Conservation (phyloP, 2,797 vertebrate species). For the Sebastes itinus region DNA sequence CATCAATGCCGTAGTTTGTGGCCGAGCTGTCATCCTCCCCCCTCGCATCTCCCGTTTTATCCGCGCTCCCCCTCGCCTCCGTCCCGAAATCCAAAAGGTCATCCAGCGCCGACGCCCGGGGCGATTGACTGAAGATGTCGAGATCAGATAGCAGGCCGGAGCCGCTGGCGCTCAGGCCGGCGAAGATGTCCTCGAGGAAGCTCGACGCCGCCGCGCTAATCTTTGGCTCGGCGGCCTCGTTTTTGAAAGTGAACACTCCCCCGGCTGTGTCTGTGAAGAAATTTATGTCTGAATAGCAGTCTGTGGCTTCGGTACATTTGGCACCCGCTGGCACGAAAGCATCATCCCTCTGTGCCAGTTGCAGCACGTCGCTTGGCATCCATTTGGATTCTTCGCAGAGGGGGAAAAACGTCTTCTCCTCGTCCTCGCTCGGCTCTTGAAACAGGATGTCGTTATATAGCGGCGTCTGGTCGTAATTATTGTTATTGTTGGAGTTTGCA, state of each 20-base stretch:
- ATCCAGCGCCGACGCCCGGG: conserved; percentile 57
- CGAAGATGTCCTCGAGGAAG: conserved; percentile 83
- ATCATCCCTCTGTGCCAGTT: conserved; percentile 70
- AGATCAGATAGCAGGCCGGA: conserved; percentile 70
- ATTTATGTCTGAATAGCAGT: conserved; percentile 36
- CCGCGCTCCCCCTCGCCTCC: conserved; percentile 33
- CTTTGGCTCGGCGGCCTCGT: conserved; percentile 47
- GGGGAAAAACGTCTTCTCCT: not conserved
- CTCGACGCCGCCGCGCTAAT: conserved; percentile 64
- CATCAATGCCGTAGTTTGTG: conserved; percentile 22
- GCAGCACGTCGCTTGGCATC: conserved; percentile 74
- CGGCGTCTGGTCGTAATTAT: conserved; percentile 65
- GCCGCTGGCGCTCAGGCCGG: conserved; percentile 71
- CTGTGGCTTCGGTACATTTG: conserved; percentile 71
- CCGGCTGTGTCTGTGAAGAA: conserved; percentile 49
- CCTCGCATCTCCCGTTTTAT: conserved; percentile 7
- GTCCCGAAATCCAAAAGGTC: conserved; percentile 82
- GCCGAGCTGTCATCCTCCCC: conserved; percentile 38
- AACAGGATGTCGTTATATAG: conserved; percentile 45
- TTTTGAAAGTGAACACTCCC: conserved; percentile 30
- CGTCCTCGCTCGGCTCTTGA: conserved; percentile 22
- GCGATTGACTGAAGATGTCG: conserved; percentile 55
- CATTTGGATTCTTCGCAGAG: conserved; percentile 16
- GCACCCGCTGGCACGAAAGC: conserved; percentile 71
- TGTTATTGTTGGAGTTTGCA: conserved; percentile 86